Evolutionary conservation across 2,113 vertebrate genomes (phyloP).

Genomic region (Struthidea cinerea): DNA sequence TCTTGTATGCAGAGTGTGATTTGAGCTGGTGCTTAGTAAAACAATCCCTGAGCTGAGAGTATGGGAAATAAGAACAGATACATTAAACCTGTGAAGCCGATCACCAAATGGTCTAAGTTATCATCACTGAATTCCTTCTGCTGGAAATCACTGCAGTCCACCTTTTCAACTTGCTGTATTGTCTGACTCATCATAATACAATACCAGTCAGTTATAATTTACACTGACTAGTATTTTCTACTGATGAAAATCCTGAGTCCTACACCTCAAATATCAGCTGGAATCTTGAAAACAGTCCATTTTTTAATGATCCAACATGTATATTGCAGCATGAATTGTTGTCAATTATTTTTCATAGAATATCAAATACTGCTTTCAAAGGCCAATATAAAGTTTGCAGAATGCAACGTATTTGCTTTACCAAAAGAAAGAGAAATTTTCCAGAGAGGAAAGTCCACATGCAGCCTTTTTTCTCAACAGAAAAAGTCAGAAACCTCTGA

Average conservation of each 20-base stretch:
- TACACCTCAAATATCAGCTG: neutral
- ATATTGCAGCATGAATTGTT: neutral
- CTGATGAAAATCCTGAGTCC: neutral
- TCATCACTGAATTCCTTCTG: neutral
- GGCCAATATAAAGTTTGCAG: neutral
- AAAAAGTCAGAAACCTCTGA: neutral
- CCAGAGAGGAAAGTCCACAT: neutral
- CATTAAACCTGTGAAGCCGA: neutral
- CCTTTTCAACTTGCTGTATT: neutral
- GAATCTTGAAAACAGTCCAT: neutral
- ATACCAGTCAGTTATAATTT: neutral
- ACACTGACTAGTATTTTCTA: neutral
- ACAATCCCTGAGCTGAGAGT: neutral
- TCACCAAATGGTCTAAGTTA: neutral
- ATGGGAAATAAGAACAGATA: neutral
- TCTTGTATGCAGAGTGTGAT: neutral
- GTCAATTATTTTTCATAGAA: neutral
- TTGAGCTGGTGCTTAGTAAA: neutral
- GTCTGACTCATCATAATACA: neutral
- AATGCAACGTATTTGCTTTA: neutral
- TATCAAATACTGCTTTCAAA: neutral
- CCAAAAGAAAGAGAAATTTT: neutral
- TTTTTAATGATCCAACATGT: accelerated
- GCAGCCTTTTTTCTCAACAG: neutral
- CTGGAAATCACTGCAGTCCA: neutral